Conservation (phyloP, 2,888 invertebrate species). For the Colostygia pectinataria region DNA sequence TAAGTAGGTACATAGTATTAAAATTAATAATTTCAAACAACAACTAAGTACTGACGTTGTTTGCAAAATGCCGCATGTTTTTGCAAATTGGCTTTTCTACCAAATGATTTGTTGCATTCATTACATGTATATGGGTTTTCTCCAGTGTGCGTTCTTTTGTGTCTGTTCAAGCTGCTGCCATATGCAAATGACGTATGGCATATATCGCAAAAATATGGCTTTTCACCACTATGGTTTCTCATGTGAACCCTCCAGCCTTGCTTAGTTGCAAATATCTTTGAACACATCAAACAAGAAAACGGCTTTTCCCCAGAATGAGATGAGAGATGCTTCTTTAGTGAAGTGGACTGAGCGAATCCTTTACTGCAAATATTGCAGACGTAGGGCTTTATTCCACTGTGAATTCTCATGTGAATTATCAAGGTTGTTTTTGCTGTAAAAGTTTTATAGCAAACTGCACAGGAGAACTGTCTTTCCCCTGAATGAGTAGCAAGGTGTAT, state of each 20-base stretch:
- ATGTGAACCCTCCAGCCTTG: conserved; percentile 19
- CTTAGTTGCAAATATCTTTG: conserved; percentile 16
- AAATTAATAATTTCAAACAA: no score
- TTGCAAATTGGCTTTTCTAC: conserved; percentile 23
- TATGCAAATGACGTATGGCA: conserved; percentile 24
- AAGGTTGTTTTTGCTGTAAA: conserved; percentile 22
- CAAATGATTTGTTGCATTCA: conserved; percentile 20
- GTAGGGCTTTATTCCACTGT: conserved; percentile 21
- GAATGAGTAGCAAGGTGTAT: conserved; percentile 22
- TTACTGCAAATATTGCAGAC: conserved; percentile 10
- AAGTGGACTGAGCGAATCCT: conserved; percentile 13
- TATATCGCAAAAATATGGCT: conserved; percentile 14
- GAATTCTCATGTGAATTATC: conserved; percentile 24
- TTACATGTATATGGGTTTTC: conserved; percentile 21
- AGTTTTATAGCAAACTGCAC: conserved; percentile 16
- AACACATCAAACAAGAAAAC: conserved; percentile 16
- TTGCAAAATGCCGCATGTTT: conserved; percentile 22
- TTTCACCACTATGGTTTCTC: conserved; percentile 18
- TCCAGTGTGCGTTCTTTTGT: conserved; percentile 20
- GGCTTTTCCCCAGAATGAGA: conserved; percentile 17
- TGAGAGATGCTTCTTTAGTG: conserved; percentile 16
- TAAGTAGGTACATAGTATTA: no score
- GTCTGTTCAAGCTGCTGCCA: conserved; percentile 17
- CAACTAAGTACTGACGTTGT: conserved; percentile 7
- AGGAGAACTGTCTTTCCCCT: conserved; percentile 18